Conservation (phyloP, 2,113 vertebrate genomes). For the Xenopus laevis region DNA sequence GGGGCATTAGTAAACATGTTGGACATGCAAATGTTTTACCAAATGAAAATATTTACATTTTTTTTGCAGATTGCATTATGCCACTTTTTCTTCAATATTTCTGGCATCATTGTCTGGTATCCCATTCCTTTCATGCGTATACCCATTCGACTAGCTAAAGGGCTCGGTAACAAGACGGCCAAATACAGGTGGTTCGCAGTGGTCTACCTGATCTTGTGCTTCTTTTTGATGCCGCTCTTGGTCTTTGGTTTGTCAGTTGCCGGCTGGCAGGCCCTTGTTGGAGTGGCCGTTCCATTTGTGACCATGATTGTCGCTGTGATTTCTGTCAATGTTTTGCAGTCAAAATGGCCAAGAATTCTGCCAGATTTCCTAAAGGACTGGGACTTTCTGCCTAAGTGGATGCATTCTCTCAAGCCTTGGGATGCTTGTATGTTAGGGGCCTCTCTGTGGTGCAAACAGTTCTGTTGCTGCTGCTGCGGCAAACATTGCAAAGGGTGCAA, state of each 20-base stretch:
- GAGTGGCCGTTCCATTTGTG: constrained; percentile 73
- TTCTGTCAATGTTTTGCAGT: constrained; percentile 77
- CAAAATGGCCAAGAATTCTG: constrained; percentile 60
- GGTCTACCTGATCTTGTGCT: constrained; percentile 81
- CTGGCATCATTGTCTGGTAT: constrained; percentile 90
- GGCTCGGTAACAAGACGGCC: constrained; percentile 77
- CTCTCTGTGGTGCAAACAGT: constrained; percentile 58
- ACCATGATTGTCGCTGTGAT: constrained; percentile 61
- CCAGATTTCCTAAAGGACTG: constrained; percentile 73
- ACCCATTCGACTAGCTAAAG: constrained; percentile 81
- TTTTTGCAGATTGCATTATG: constrained; percentile 85
- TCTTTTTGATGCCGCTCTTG: constrained; percentile 74
- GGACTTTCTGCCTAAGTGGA: constrained; percentile 80
- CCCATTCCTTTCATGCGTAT: constrained; percentile 81
- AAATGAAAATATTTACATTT: background rate
- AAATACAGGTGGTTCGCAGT: constrained; percentile 91
- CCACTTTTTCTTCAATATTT: constrained; percentile 96
- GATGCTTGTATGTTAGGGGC: constrained; percentile 62
- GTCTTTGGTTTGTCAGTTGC: constrained; percentile 86
- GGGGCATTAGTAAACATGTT: too few species aligned
- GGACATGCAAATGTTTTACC: too few species aligned
- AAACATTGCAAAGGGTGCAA: constrained; percentile 51
- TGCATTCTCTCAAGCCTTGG: constrained; percentile 86
- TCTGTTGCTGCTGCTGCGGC: constrained; percentile 74
- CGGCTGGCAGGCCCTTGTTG: constrained; percentile 83